Percentiles rank a stretch among this genome's conserved stretches.
Conservation (phyloP, 2,113 vertebrate species). For the Progne subis region DNA sequence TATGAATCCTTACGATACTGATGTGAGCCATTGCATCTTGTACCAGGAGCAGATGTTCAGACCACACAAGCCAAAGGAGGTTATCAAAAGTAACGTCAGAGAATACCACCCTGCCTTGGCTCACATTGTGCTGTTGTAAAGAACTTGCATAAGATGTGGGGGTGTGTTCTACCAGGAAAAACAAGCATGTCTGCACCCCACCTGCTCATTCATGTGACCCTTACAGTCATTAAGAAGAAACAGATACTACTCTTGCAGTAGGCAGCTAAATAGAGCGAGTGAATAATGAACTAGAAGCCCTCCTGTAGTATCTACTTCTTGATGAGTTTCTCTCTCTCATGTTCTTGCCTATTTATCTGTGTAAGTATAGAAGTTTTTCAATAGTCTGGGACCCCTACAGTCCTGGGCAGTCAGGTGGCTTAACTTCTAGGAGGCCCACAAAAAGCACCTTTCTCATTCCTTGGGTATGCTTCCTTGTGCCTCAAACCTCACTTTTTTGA, state of each 20-base stretch:
- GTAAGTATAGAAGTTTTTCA: background rate
- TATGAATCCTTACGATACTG: rapidly evolving
- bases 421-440: background rate
- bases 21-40: background rate
- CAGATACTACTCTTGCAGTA: background rate
- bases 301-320: background rate
- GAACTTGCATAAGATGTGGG: background rate
- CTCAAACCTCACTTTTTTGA: background rate
- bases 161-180: background rate
- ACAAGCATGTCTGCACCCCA: rapidly evolving
- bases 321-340: background rate
- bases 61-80: background rate
- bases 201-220: background rate
- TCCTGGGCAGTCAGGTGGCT: background rate
- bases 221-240: background rate
- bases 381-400: background rate
- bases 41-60: background rate
- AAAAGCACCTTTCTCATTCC: background rate
- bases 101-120: background rate
- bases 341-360: background rate
- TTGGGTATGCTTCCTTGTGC: background rate
- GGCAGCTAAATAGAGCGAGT: background rate
- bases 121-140: background rate
- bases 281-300: background rate
- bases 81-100: background rate